Conservation (phyloP, 2,888 invertebrate species). For the Protodeltote pygarga region DNA sequence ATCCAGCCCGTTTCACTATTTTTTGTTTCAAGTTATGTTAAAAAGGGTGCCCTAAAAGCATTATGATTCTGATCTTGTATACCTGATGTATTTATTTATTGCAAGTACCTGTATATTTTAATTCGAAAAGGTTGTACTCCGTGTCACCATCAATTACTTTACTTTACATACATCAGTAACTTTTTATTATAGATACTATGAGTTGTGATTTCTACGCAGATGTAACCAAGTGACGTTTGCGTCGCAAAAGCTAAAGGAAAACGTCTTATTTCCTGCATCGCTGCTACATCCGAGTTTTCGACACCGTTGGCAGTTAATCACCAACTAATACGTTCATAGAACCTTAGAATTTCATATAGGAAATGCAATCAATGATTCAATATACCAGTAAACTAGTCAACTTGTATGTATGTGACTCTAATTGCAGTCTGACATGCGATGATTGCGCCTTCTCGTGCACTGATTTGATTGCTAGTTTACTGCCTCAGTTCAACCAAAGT, state of each 20-base stretch:
- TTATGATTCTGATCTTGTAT: slow-evolving; percentile 47
- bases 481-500: slow-evolving; percentile 45
- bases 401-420: slow-evolving; percentile 48
- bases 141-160: slow-evolving; percentile 6
- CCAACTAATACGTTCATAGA: slow-evolving; percentile 26
- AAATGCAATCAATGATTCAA: slow-evolving; percentile 34
- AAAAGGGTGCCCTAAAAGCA: slow-evolving; percentile 59
- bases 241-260: slow-evolving; percentile 42
- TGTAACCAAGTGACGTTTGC: slow-evolving; percentile 38
- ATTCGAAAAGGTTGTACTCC: slow-evolving; percentile 9
- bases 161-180: no score
- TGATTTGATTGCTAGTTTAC: slow-evolving; percentile 66
- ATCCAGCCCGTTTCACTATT: slow-evolving; percentile 56
- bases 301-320: slow-evolving; percentile 35
- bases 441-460: slow-evolving; percentile 70
- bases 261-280: slow-evolving; percentile 48
- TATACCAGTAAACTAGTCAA: slow-evolving; percentile 37
- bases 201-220: slow-evolving; percentile 4
- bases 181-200: background rate
- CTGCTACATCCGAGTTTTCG: slow-evolving; percentile 28
- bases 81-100: slow-evolving; percentile 27
- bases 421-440: slow-evolving; percentile 61
- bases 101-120: background rate
- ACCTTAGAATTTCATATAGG: slow-evolving; percentile 23
- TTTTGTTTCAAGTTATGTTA: slow-evolving; percentile 68